These are phyloP conservation scores for Sula dactylatra DNA, from an alignment of 2,113 vertebrate genomes.

Conservation along the genomic window DNA sequence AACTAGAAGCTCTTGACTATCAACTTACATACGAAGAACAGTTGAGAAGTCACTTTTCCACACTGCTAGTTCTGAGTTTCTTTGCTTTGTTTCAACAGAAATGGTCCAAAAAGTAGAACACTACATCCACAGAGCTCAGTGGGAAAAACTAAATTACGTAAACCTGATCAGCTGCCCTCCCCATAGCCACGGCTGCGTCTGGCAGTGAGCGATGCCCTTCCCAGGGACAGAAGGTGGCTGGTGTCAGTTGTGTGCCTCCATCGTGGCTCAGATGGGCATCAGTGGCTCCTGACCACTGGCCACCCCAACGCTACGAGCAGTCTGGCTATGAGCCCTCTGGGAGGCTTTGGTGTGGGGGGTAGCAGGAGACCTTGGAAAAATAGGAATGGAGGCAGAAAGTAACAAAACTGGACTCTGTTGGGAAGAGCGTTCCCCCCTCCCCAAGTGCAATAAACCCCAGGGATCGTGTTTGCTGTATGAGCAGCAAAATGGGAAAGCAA, in stretches of 20 bases:
- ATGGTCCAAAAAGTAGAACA: not conserved
- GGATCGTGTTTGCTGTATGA: fast-evolving
- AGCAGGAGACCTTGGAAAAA: not conserved
- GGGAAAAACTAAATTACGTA: not conserved
- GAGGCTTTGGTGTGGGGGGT: no score
- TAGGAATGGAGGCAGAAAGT: no score
- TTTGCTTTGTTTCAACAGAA: not conserved
- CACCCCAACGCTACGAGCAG: not conserved
- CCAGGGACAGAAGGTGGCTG: not conserved
- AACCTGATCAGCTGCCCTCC: not conserved
- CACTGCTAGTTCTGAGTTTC: not conserved
- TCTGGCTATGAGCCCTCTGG: fast-evolving
- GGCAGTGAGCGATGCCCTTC: not conserved
- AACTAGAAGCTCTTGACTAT: not conserved
- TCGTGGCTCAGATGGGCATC: fast-evolving
- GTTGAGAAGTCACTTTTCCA: not conserved
- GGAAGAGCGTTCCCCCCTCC: not conserved
- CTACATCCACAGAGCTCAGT: not conserved
- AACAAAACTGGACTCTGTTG: not conserved
- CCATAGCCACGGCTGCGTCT: fast-evolving
- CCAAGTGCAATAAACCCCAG: not conserved
- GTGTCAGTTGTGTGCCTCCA: no score
- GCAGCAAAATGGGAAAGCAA: not conserved
- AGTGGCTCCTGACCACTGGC: not conserved
- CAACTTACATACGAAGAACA: not conserved